These are phyloP conservation scores for Chondrilla cf. caribensis DNA, from an alignment of 37 sponge, comb jelly and placozoan species.

Conservation along the genomic window DNA sequence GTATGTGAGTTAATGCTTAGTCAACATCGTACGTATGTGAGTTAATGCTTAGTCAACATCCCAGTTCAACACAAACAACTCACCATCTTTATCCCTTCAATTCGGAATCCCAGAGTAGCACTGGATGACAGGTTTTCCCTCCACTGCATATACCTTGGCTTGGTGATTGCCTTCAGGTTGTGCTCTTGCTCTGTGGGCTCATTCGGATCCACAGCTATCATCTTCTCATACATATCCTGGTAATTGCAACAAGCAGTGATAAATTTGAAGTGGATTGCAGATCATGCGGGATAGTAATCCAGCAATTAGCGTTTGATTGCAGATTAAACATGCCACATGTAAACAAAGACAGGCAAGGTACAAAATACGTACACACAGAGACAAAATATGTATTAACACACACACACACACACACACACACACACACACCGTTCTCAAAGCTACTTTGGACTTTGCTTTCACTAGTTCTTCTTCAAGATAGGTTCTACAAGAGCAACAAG, in stretches of 20 bases:
- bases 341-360: neutral
- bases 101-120: conserved; percentile 89
- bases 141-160: conserved; percentile 99
- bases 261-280: too few species aligned
- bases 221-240: conserved; percentile 98
- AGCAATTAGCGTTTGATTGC: too few species aligned
- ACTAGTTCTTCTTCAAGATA: conserved; percentile 90
- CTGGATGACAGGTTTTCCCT: conserved; percentile 86
- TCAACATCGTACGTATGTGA: neutral
- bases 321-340: neutral
- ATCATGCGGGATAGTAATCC: too few species aligned
- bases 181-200: conserved; percentile 92
- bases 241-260: too few species aligned
- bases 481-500: conserved; percentile 47
- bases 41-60: neutral
- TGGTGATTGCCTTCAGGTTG: conserved; percentile 81
- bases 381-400: neutral
- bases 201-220: conserved; percentile 86
- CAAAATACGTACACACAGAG: neutral
- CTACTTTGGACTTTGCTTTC: conserved; percentile 66
- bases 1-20: neutral
- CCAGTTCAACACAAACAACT: too few species aligned
- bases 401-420: conserved; percentile 12
- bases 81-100: conserved; percentile 96
- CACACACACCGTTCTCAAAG: conserved; percentile 57